phyloP scores from a whole-genome alignment of 2,888 invertebrate species.

The Sicus ferrugineus region DNA sequence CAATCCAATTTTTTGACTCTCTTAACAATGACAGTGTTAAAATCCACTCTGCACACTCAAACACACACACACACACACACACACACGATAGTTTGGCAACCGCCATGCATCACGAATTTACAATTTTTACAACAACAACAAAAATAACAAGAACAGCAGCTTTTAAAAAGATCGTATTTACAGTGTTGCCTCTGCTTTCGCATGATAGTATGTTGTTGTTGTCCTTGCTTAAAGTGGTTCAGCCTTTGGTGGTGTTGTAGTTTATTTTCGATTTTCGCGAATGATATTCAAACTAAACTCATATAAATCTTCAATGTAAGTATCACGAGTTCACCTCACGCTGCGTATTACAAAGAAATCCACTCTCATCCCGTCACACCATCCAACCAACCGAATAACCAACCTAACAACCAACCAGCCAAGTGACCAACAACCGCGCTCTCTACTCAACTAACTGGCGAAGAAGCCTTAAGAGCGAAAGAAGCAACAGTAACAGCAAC shows the following conservation, averaged over 20 bases:
- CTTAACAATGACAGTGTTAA: too few relatives aligned
- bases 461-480: too few relatives aligned
- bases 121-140: not conserved
- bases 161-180: not conserved
- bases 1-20: too few relatives aligned
- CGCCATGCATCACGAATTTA: conserved; percentile 23
- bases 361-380: not conserved
- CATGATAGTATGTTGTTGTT: conserved; percentile 3
- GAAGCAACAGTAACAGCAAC: conserved; percentile 31
- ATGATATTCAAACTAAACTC: conserved; percentile 6
- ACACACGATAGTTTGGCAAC: too few relatives aligned
- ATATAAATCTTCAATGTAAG: conserved; percentile 13
- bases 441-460: conserved; percentile 26
- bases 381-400: not conserved
- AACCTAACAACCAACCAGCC: too few relatives aligned
- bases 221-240: not conserved
- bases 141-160: not conserved
- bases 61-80: too few relatives aligned
- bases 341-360: not conserved
- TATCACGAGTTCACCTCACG: not conserved
- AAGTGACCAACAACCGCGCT: not conserved
- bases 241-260: not conserved
- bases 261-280: too few relatives aligned
- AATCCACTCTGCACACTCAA: too few relatives aligned
- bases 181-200: not conserved